phyloP scores from a whole-genome alignment of 2,888 invertebrate genomes.

The Lasioglossum malachurum region DNA sequence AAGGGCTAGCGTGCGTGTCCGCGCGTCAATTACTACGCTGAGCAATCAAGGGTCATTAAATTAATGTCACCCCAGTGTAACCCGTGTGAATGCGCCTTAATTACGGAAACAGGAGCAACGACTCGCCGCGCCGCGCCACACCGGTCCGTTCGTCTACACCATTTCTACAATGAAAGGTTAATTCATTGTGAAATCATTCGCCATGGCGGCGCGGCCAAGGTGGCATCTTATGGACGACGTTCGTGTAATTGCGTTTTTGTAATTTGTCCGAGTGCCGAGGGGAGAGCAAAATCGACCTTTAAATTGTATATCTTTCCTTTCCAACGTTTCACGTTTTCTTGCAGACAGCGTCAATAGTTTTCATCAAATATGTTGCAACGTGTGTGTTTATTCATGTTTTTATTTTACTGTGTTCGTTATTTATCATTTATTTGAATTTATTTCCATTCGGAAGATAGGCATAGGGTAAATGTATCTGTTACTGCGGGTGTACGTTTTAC shows the following conservation, averaged over 20 bases:
- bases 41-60: slow-evolving; percentile 74
- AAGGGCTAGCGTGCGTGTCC: slow-evolving; percentile 48
- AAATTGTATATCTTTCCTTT: not conserved
- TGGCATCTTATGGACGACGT: not conserved
- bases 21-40: slow-evolving; percentile 64
- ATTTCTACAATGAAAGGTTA: slow-evolving; percentile 43
- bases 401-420: no score
- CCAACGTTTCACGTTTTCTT: not conserved
- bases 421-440: no score
- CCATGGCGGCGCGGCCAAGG: not conserved
- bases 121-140: not conserved
- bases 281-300: not conserved
- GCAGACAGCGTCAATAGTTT: not conserved
- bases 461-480: no score
- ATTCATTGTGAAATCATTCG: slow-evolving; percentile 39
- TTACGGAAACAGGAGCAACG: slow-evolving; percentile 60
- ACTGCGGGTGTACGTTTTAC: no score
- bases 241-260: not conserved
- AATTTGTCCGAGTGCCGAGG: not conserved
- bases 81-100: slow-evolving; percentile 73
- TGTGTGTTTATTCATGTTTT: no score
- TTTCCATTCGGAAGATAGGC: no score
- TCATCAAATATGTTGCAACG: no score
- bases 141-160: not conserved
- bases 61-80: slow-evolving; percentile 66